phyloP scores from a whole-genome alignment of 2,113 vertebrate species.

The Periophthalmus modestus region DNA sequence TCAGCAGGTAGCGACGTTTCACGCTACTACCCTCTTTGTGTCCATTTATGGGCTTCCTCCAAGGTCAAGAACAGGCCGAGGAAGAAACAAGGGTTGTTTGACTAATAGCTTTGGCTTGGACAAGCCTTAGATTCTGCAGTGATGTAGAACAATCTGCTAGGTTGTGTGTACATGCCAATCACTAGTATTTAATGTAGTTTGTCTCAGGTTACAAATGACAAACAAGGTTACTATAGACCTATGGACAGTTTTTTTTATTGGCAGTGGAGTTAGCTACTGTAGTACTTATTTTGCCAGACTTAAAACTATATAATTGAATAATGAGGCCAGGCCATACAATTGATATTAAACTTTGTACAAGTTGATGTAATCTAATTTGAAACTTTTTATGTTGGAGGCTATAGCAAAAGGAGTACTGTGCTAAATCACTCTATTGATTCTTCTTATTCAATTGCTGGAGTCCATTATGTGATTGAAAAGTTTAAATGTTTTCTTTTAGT shows the following conservation, averaged over 20 bases:
- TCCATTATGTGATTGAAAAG: slow-evolving; percentile 6
- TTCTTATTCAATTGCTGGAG: background rate
- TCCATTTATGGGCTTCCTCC: slow-evolving; percentile 21
- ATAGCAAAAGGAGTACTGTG: background rate
- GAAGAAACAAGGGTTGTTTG: background rate
- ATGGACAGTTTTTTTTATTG: too few species aligned
- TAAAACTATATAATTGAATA: slow-evolving; percentile 32
- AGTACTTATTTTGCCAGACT: background rate
- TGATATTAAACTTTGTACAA: slow-evolving; percentile 39
- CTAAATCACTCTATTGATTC: background rate
- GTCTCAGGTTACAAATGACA: background rate
- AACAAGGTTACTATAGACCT: background rate
- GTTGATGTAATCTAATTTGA: slow-evolving; percentile 37
- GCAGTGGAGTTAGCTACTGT: background rate
- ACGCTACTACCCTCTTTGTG: slow-evolving; percentile 16
- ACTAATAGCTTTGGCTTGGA: background rate
- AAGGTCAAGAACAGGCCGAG: slow-evolving; percentile 14
- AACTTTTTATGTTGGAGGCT: background rate
- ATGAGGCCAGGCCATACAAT: slow-evolving; percentile 7
- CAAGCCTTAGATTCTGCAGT: background rate
- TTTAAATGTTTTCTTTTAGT: background rate
- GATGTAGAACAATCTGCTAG: background rate
- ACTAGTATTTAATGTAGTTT: background rate
- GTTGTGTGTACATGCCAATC: background rate
- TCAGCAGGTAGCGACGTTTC: slow-evolving; percentile 19